Conservation (phyloP, 2,113 vertebrate genomes). For the Acrocephalus arundinaceus region DNA sequence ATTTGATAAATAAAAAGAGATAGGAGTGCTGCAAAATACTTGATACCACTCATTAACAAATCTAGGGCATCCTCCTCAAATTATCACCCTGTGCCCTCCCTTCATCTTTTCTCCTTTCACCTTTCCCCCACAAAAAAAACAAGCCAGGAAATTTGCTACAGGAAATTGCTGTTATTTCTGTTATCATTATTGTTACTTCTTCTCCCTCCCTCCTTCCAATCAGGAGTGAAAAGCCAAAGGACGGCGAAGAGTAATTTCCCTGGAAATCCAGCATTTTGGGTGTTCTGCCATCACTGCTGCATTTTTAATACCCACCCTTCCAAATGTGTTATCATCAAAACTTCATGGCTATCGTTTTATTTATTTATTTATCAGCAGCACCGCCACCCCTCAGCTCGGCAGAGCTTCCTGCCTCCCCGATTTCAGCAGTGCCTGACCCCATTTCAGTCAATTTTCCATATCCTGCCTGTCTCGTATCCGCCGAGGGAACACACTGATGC, state of each 20-base stretch:
- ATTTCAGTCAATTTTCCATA: conserved; percentile 84
- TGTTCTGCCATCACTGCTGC: not conserved
- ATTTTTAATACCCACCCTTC: conserved; percentile 56
- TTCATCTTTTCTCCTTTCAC: not conserved
- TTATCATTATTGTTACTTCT: conserved; percentile 59
- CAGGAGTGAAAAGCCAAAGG: conserved; percentile 55
- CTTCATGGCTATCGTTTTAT: conserved; percentile 9
- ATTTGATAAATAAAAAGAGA: conserved; percentile 71
- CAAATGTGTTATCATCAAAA: conserved; percentile 69
- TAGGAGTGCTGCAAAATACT: conserved; percentile 40
- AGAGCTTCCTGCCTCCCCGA: conserved; percentile 65
- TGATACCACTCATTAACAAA: conserved; percentile 4
- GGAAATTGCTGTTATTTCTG: conserved; percentile 41
- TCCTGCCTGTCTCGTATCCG: conserved; percentile 78
- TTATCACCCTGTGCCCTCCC: not conserved
- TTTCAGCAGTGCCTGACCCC: conserved; percentile 80
- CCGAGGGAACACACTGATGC: conserved; percentile 79
- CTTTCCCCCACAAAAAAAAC: not conserved
- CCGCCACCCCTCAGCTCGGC: conserved; percentile 47
- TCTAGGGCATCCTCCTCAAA: conserved; percentile 27
- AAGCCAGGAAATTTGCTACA: not conserved
- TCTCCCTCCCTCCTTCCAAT: not conserved
- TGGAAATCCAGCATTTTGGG: conserved; percentile 33
- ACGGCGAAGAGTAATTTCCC: conserved; percentile 60
- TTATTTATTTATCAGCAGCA: conserved; percentile 50